Evolutionary conservation across 2,888 invertebrate species (phyloP), one percentile per base, ranked within the genome.

Genomic region (Eupithecia centaureata): DNA sequence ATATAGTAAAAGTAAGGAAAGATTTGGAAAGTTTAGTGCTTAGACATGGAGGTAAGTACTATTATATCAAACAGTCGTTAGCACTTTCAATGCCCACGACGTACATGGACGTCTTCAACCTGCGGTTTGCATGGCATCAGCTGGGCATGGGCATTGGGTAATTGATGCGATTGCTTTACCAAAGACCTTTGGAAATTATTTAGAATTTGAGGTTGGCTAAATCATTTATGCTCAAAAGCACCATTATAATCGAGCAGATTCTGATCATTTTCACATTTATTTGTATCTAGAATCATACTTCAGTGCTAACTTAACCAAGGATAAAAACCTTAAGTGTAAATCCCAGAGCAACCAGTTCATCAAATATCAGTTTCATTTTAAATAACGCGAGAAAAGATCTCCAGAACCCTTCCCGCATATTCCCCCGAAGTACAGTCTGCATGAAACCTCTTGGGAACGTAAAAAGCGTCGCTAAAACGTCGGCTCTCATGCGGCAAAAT

Each of bases 381-480:
- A 59, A 38, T 27, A 18, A 38, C 38, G n/a, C 38, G 3, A 61
- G 60, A 67, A 58, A 47, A 33, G 47, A 65, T 38, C 28, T 60
- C 56, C 54, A 22, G 47, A 70, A 61, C 69, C 65, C 65, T 62
- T 65, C 79, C 76, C 79, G 79, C 85, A 84, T 86, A 84, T 85
- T 82, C 83, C 81, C 76, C 59, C 71, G 54, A 47, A 66, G 81
- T 82, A 84, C 90, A 90, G 90, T 90, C 91, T 89, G 90, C 88
- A 80, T 61, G 76, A 73, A 77, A 65, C 81, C 88, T 83, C 87
- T 65, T 69, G 89, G 86, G 90, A 79, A 77, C 78, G 80, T 82
- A 88, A 90, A 91, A 90, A 90, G 87, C 86, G 90, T 82, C 88
- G 88, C 86, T 90, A 89, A 92, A 92, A 91, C 86, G 91, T 88